Conservation (phyloP, 2,888 invertebrate species). For the Hemithea aestivaria region DNA sequence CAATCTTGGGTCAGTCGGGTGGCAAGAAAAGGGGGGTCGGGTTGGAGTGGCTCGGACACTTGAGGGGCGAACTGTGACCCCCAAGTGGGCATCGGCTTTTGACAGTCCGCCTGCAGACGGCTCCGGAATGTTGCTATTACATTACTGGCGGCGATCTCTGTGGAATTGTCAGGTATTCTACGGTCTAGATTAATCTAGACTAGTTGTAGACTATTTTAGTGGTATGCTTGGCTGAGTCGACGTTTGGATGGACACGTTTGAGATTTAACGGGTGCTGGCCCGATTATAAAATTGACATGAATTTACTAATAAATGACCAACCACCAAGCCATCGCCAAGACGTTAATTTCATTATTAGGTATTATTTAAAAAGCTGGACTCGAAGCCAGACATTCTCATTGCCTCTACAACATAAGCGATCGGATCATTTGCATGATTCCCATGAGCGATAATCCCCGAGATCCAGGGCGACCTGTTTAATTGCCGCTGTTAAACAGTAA, state of each 20-base stretch:
- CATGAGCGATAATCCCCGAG: neutral
- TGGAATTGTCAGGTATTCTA: conserved; percentile 7
- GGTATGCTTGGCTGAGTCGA: no score
- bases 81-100: conserved; percentile 58
- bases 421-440: no score
- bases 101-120: conserved; percentile 64
- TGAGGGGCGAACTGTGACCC: conserved; percentile 57
- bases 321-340: no score
- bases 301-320: no score
- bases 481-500: conserved; percentile 61
- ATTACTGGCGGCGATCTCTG: conserved; percentile 18
- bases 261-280: no score
- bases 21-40: conserved; percentile 41
- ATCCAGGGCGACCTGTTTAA: conserved; percentile 31
- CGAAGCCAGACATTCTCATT: no score
- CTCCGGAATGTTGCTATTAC: conserved; percentile 36
- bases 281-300: no score
- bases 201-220: no score
- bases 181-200: conserved; percentile 5
- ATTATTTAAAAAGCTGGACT: no score
- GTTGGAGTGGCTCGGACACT: conserved; percentile 56
- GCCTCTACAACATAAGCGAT: no score
- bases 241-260: no score
- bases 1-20: conserved; percentile 49
- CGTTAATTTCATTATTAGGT: no score